phyloP scores from a whole-genome alignment of 2,888 invertebrate species.

The Standfussiana lucernea region DNA sequence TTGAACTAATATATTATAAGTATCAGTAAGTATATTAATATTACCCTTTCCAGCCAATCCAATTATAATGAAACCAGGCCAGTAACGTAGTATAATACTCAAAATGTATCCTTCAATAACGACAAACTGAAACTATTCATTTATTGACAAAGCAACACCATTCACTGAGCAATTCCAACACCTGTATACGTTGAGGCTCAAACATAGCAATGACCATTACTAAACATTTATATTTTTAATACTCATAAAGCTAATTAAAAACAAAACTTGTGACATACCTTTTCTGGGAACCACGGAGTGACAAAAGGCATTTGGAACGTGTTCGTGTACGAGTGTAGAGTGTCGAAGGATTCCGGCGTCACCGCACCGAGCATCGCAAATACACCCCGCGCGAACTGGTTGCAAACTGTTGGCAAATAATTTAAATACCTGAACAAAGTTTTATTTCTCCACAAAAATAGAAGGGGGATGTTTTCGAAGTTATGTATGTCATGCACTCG shows the following conservation, averaged over 20 bases:
- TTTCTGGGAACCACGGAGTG: slow-evolving; percentile 98
- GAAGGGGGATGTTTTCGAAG: neutral
- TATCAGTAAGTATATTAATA: no score
- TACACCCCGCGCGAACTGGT: slow-evolving; percentile 96
- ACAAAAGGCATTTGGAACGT: slow-evolving; percentile 99
- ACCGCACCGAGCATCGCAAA: slow-evolving; percentile 97
- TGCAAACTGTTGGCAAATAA: slow-evolving; percentile 93
- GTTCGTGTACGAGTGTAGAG: slow-evolving; percentile 97
- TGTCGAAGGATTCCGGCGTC: slow-evolving; percentile 98
- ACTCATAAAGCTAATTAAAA: neutral
- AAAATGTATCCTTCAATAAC: neutral
- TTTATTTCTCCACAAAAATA: neutral
- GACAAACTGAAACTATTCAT: neutral
- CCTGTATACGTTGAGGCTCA: neutral
- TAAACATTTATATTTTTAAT: neutral
- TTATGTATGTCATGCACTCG: neutral
- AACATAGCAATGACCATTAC: neutral
- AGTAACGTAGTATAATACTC: neutral
- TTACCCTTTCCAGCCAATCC: neutral
- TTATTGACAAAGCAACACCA: neutral
- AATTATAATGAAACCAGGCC: neutral
- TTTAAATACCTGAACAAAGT: slow-evolving; percentile 25
- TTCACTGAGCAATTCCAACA: neutral
- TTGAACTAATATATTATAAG: slow-evolving; percentile 4
- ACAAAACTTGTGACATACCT: slow-evolving; percentile 87